Base-by-base conservation (phyloP, 2,888 invertebrate genomes). In the Dioctria rufipes region DNA sequence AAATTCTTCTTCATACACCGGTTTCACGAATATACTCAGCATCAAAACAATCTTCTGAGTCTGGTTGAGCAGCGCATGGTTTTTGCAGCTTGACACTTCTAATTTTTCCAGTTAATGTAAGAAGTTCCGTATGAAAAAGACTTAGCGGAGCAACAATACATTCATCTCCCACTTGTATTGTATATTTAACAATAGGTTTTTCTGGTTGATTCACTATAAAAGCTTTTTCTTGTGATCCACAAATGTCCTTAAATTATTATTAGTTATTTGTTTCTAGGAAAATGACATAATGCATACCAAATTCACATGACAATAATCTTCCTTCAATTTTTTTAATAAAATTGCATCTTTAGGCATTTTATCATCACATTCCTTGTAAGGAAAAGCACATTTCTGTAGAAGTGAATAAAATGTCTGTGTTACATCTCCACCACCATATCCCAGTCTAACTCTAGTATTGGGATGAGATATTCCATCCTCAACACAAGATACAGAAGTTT, bases 381-480 rank as follows among this genome's bases (percentile, higher is more conserved):
- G 97, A 87, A 98, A 97, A 3, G 96, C 95, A 85, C 95, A 95
- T 87, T 96, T 96, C 84, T 95, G 95, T 40, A 98, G 90, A 83
- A 98, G 91, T 94, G 96, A 96, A 78, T 94, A 94, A 84, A 98
- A 93, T 5, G 95, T 94, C 87, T 97, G 95, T 0, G 97, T 96
- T 0, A 98, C 94, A 89, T 98, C 98, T 9, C 95, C 95, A 3
- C 97, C 96, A 3, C 98, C 98, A 86, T 96, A 97, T 84, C 96
- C 95, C 91, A 98, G 78, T 80, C 86, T 85, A 85, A 94, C 92
- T 86, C 97, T 91, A 0, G 98, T 96, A 83, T 94, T 94, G 84
- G 95, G 93, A 86, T 96, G 96, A 40, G 98, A 98, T 82, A 98
- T 95, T 0, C 97, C 98, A 90, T 98, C 98, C 90, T 98, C 98